Evolutionary conservation across 2,113 vertebrate species (phyloP).

Genomic region (Odontesthes bonariensis): DNA sequence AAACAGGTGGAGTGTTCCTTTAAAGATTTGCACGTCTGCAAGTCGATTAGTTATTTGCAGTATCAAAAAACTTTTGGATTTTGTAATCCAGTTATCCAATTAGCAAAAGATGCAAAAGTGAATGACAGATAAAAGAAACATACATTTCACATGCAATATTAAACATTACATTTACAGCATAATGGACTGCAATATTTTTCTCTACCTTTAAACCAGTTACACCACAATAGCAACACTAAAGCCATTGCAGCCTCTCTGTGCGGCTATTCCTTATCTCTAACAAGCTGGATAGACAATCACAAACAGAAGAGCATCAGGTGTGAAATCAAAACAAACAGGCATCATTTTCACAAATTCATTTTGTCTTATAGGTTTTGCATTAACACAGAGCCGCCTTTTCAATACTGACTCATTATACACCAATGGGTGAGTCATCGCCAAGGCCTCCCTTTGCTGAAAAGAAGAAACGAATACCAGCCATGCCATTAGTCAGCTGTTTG

Average conservation of each 20-base stretch:
- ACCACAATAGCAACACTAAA: not conserved
- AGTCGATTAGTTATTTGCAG: not conserved
- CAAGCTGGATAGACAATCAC: not conserved
- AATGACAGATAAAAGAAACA: not conserved
- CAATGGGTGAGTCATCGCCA: conserved; percentile 49
- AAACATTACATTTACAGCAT: not conserved
- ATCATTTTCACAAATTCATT: conserved; percentile 2
- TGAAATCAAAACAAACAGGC: not conserved
- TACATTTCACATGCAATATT: not conserved
- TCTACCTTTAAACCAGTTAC: not conserved
- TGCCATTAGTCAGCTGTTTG: conserved; percentile 45
- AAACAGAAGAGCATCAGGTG: not conserved
- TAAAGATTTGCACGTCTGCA: not conserved
- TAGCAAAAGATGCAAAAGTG: not conserved
- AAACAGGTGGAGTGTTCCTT: not conserved
- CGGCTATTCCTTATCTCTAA: not conserved
- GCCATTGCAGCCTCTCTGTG: not conserved
- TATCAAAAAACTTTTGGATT: not conserved
- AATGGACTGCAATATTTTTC: not conserved
- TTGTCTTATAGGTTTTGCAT: not conserved
- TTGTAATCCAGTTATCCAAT: too few species aligned
- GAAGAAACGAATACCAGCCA: conserved; percentile 22
- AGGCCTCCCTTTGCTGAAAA: conserved; percentile 27
- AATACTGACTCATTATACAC: conserved; percentile 38
- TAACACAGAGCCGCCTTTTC: conserved; percentile 15